A percentile compares a stretch with the other conserved stretches of the same genome.
Evolutionary conservation across 2,113 vertebrate genomes (phyloP).

Genomic region (Telmatochromis sp.): DNA sequence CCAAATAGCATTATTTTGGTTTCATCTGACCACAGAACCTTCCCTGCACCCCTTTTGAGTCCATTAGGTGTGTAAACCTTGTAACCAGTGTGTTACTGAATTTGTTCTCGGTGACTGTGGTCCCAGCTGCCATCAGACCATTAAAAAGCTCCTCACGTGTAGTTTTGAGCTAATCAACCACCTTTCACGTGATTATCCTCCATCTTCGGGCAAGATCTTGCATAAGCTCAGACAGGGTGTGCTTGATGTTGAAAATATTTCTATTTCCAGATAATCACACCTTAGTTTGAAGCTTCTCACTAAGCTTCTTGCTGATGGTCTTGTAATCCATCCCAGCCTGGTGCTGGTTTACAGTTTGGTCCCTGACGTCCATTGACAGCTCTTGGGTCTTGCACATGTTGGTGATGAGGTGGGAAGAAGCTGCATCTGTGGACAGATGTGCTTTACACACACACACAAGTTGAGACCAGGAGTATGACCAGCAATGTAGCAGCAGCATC

Average conservation of each 20-base stretch:
- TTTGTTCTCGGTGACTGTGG: background rate
- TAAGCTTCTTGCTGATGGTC: background rate
- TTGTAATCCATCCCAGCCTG: background rate
- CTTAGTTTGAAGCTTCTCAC: background rate
- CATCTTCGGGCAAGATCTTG: background rate
- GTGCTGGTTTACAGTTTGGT: background rate
- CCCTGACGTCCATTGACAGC: background rate
- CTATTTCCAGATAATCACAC: background rate
- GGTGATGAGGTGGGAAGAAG: background rate
- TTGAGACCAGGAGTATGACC: background rate
- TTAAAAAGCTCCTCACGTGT: background rate
- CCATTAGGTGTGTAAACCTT: background rate
- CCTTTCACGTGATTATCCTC: background rate
- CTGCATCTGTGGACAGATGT: background rate
- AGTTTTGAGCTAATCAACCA: background rate
- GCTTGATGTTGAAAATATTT: background rate
- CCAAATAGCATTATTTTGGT: background rate
- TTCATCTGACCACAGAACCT: rapidly evolving
- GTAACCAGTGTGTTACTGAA: rapidly evolving
- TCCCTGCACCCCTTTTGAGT: background rate
- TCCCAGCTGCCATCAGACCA: background rate
- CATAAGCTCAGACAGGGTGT: background rate
- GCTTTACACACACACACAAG: background rate
- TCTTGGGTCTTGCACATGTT: background rate
- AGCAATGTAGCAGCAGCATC: background rate